A percentile compares a stretch with the other conserved stretches of the same genome.
Conservation (phyloP, 2,113 vertebrate species). For the Callospermophilus lateralis region DNA sequence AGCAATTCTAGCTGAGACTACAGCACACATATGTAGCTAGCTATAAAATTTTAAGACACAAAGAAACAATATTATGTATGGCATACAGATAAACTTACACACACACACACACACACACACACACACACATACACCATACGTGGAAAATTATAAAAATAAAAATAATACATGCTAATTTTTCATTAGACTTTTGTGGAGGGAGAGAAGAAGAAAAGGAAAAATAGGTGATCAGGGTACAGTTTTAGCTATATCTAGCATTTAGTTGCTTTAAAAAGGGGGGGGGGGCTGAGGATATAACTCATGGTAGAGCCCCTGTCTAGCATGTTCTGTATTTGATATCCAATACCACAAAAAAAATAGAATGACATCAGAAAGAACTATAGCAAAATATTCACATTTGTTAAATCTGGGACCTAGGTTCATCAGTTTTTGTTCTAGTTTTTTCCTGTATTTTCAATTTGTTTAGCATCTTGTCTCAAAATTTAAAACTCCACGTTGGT, state of each 20-base stretch:
- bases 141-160: neutral
- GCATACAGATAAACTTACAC: too few relatives aligned
- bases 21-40: neutral
- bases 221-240: neutral
- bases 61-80: neutral
- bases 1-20: neutral
- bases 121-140: neutral
- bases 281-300: neutral
- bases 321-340: neutral
- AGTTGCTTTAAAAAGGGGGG: neutral
- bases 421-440: neutral
- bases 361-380: neutral
- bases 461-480: neutral
- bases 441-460: neutral
- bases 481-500: neutral
- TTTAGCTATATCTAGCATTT: neutral
- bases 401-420: neutral
- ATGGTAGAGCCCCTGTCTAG: neutral
- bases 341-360: neutral
- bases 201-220: neutral
- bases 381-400: neutral
- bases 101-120: neutral
- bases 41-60: neutral
- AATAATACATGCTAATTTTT: neutral
- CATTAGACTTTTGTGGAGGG: neutral